phyloP scores from a whole-genome alignment of 2,113 vertebrate species.

The Noctilio leporinus region DNA sequence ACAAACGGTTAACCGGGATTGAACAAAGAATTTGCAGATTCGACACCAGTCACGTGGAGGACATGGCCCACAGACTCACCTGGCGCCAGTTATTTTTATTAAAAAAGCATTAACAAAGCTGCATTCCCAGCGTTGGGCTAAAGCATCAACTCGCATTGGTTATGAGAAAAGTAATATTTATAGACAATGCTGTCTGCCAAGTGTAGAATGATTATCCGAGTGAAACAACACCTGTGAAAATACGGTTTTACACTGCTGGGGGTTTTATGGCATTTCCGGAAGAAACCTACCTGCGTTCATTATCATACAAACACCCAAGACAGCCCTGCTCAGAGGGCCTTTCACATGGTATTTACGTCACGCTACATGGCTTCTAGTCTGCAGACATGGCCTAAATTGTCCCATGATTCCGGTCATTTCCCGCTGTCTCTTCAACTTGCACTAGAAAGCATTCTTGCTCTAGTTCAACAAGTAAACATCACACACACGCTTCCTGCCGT shows the following conservation, averaged over 20 bases:
- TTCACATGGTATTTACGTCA: not conserved
- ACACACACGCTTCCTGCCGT: not conserved
- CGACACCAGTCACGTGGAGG: not conserved
- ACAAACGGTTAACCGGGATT: not conserved
- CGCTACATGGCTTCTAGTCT: rapidly evolving
- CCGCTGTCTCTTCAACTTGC: rapidly evolving
- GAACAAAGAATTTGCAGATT: not conserved
- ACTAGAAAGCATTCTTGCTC: not conserved
- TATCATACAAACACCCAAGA: too few species aligned
- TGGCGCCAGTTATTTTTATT: too few species aligned
- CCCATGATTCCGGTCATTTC: too few species aligned
- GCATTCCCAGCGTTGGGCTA: not conserved
- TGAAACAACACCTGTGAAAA: not conserved
- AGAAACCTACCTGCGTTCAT: not conserved
- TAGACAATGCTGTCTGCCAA: not conserved
- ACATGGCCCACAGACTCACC: not conserved
- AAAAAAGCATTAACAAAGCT: not conserved
- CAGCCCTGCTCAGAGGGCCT: rapidly evolving
- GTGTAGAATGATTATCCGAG: not conserved
- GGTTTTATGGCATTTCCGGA: not conserved
- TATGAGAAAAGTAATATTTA: not conserved
- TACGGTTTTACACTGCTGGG: rapidly evolving
- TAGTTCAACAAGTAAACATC: not conserved
- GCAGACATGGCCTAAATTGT: not conserved
- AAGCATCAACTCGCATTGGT: rapidly evolving